These are phyloP conservation scores for Bubo blakistoni DNA, from an alignment of 2,113 vertebrate genomes.

Conservation along the genomic window DNA sequence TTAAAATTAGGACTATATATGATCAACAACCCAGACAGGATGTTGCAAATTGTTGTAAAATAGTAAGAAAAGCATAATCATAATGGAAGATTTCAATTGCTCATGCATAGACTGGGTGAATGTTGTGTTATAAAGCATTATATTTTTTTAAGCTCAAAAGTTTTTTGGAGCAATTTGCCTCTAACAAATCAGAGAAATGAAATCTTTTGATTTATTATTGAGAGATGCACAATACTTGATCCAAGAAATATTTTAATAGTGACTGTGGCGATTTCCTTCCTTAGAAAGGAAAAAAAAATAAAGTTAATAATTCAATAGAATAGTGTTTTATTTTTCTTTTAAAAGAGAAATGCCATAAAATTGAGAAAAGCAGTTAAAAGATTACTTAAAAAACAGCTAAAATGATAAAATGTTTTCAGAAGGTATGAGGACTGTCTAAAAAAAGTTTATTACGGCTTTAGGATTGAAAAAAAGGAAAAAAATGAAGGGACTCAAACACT, in stretches of 20 bases:
- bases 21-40: not conserved
- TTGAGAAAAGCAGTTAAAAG: not conserved
- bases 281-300: not conserved
- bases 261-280: not conserved
- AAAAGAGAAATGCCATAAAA: not conserved
- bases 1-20: not conserved
- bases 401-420: not conserved
- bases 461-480: not conserved
- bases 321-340: not conserved
- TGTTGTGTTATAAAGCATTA: accelerated
- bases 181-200: not conserved
- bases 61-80: not conserved
- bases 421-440: not conserved
- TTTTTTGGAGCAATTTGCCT: not conserved
- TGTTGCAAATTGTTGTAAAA: not conserved
- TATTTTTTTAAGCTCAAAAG: not conserved
- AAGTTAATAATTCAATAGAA: not conserved
- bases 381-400: not conserved
- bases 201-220: not conserved
- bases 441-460: not conserved
- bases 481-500: accelerated
- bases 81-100: not conserved
- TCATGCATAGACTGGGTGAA: not conserved
- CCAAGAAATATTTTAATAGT: not conserved
- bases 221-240: not conserved